A percentile compares a stretch with the other conserved stretches of the same genome.
Evolutionary conservation across 1,140 invertebrate genomes (phyloP).

Genomic region (Thaumetopoea pityocampa): DNA sequence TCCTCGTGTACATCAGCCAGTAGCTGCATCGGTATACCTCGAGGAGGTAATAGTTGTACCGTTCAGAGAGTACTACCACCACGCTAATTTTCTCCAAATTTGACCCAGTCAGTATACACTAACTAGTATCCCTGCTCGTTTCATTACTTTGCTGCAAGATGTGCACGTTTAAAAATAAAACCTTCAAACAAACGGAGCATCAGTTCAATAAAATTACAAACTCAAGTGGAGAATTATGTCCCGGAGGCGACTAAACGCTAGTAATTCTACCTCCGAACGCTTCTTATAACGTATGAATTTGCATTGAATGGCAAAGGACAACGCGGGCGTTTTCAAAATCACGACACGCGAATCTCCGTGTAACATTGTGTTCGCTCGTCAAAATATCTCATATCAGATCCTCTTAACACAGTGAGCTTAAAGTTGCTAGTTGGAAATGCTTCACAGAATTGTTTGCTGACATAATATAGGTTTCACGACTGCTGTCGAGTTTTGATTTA

Average conservation of each 20-base stretch:
- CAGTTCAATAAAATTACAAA: constrained; percentile 49
- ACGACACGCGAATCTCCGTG: constrained; percentile 16
- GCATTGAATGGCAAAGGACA: constrained; percentile 70
- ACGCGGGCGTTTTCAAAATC: constrained; percentile 34
- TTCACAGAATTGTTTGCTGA: constrained; percentile 8
- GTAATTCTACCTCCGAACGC: constrained; percentile 63
- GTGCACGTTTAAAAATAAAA: constrained; percentile 14
- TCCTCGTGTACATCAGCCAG: too few relatives aligned
- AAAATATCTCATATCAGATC: constrained; percentile 3
- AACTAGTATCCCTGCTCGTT: too few relatives aligned
- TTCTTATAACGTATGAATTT: constrained; percentile 69
- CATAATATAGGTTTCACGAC: constrained; percentile 13
- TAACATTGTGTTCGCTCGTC: constrained; percentile 3
- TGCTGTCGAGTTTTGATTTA: constrained; percentile 17
- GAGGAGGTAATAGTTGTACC: too few relatives aligned
- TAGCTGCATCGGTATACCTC: too few relatives aligned
- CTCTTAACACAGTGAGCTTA: constrained; percentile 8
- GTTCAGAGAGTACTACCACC: too few relatives aligned
- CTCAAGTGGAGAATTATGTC: constrained; percentile 57
- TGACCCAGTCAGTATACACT: too few relatives aligned
- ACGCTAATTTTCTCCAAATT: too few relatives aligned
- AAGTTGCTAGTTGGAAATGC: constrained; percentile 9
- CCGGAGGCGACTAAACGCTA: constrained; percentile 69
- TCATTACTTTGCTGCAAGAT: constrained; percentile 1
- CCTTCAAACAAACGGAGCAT: constrained; percentile 23